phyloP scores from a whole-genome alignment of 2,113 vertebrate species.

The Glaucomys volans region DNA sequence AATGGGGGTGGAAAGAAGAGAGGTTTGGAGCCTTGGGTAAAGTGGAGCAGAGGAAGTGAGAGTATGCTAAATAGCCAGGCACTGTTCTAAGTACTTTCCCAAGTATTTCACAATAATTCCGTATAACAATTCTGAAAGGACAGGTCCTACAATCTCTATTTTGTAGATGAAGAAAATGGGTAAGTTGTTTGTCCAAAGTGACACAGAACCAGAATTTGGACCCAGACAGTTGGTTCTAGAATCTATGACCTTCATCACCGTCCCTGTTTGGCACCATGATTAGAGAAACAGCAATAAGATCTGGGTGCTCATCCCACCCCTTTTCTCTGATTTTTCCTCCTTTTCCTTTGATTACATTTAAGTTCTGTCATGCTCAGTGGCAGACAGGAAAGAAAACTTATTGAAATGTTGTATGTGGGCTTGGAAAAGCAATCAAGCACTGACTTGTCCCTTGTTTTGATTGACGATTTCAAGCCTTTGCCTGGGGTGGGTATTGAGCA shows the following conservation, averaged over 20 bases:
- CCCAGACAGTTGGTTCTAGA: not conserved
- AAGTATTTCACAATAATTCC: not conserved
- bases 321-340: not conserved
- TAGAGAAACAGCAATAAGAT: not conserved
- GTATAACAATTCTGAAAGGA: not conserved
- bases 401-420: not conserved
- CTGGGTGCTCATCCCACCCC: not conserved
- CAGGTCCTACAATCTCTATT: not conserved
- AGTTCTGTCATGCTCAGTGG: not conserved
- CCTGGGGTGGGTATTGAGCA: not conserved
- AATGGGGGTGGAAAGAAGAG: conserved; percentile 2
- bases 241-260: not conserved
- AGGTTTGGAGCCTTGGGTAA: not conserved
- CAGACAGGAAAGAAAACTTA: not conserved
- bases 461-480: conserved; percentile 13
- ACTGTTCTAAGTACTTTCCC: not conserved
- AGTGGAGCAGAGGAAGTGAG: not conserved
- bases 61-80: not conserved
- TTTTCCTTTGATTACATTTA: not conserved
- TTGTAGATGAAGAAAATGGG: conserved; percentile 3
- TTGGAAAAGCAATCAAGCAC: not conserved
- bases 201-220: not conserved
- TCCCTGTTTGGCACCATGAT: not conserved
- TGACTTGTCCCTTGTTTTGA: not conserved
- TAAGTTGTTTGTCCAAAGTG: not conserved